Evolutionary conservation across 2,113 vertebrate species (phyloP).

Genomic region (Leucoraja erinaceus): DNA sequence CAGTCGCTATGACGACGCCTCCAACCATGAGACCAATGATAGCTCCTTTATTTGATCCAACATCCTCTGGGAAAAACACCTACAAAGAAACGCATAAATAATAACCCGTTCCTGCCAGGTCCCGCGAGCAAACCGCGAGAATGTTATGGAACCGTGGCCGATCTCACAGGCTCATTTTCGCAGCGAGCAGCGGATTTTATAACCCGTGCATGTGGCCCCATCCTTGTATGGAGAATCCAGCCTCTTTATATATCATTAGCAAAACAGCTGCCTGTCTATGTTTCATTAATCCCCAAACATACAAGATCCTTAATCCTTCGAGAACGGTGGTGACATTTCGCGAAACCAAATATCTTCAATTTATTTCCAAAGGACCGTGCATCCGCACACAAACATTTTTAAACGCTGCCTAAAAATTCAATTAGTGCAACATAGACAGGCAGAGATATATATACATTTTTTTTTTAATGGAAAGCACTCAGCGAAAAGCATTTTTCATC

Average conservation of each 20-base stretch:
- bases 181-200: not conserved
- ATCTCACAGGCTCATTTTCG: not conserved
- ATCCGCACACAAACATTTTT: not conserved
- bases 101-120: not conserved
- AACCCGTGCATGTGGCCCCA: not conserved
- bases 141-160: not conserved
- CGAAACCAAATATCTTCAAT: not conserved
- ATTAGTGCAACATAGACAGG: not conserved
- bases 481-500: not conserved
- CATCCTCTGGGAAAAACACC: conserved; percentile 95
- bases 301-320: not conserved
- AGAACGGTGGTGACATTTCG: conserved; percentile 10
- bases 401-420: not conserved
- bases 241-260: not conserved
- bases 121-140: not conserved
- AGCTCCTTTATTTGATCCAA: conserved; percentile 93
- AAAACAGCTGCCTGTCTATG: not conserved
- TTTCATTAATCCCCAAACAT: not conserved
- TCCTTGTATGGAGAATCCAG: not conserved
- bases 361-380: not conserved
- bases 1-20: conserved; percentile 93
- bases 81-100: conserved; percentile 47
- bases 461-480: not conserved
- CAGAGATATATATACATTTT: not conserved
- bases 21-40: conserved; percentile 98